Conservation (phyloP, 2,113 vertebrate genomes). For the Physeter macrocephalus region DNA sequence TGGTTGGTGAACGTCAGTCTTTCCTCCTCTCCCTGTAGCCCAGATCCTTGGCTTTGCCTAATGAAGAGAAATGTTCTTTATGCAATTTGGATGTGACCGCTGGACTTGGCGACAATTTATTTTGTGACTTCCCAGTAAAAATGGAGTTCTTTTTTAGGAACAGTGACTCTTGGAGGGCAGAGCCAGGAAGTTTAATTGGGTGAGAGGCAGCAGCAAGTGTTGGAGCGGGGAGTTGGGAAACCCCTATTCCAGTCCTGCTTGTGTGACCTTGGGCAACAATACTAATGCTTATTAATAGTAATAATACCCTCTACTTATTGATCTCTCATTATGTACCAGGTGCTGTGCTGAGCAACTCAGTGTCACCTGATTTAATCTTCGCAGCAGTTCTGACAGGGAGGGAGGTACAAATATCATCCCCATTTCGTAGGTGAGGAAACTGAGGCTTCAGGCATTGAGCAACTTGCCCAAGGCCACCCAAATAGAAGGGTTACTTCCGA, state of each 20-base stretch:
- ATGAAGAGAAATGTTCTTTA: slow-evolving; percentile 11
- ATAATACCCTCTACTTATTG: not conserved
- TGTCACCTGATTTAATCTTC: not conserved
- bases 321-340: not conserved
- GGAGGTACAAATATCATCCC: not conserved
- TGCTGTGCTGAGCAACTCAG: not conserved
- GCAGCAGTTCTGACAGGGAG: not conserved
- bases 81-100: slow-evolving; percentile 19
- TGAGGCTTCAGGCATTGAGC: not conserved
- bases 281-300: not conserved
- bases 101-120: slow-evolving; percentile 36
- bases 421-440: not conserved
- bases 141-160: slow-evolving; percentile 36
- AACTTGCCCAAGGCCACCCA: not conserved
- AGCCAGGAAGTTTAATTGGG: slow-evolving; percentile 48
- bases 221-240: not conserved
- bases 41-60: not conserved
- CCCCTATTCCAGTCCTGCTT: not conserved
- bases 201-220: not conserved
- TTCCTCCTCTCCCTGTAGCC: not conserved
- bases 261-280: not conserved
- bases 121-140: slow-evolving; percentile 54
- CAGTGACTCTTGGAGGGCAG: slow-evolving; percentile 6
- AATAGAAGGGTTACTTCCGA: not conserved
- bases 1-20: not conserved